Percentiles rank a stretch among this genome's conserved stretches.
These are phyloP conservation scores for Chondrosia reniformis DNA, from an alignment of 37 sponge, comb jelly and placozoan species.

Conservation along the genomic window DNA sequence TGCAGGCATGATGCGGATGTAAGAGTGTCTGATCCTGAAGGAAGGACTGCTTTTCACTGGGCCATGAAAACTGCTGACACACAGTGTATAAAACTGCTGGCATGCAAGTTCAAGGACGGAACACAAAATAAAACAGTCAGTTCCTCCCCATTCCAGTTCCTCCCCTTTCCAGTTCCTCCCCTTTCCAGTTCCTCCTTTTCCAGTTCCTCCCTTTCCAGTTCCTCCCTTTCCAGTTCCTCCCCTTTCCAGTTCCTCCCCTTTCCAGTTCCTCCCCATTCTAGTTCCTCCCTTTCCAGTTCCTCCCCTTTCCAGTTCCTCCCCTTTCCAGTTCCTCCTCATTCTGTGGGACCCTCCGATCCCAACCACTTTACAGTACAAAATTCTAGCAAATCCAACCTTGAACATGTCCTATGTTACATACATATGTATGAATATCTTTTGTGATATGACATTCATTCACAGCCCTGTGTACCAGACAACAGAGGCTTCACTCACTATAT, in stretches of 20 bases:
- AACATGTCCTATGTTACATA: too few species aligned
- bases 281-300: not conserved
- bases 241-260: not conserved
- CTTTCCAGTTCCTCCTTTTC: too few species aligned
- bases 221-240: not conserved
- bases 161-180: too few species aligned
- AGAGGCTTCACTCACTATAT: too few species aligned
- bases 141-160: too few species aligned
- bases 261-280: not conserved
- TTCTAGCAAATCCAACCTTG: too few species aligned
- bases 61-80: conserved; percentile 56
- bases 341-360: too few species aligned
- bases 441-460: too few species aligned
- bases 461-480: too few species aligned
- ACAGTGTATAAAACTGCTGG: conserved; percentile 64
- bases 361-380: too few species aligned
- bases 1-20: conserved; percentile 58
- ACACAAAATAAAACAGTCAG: conserved; percentile 51
- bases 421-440: too few species aligned
- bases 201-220: too few species aligned
- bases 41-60: conserved; percentile 76
- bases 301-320: not conserved
- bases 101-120: conserved; percentile 25
- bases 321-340: not conserved
- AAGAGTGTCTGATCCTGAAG: conserved; percentile 33